phyloP scores from a whole-genome alignment of 23 tunicate genomes.

The Aplidium turbinatum region DNA sequence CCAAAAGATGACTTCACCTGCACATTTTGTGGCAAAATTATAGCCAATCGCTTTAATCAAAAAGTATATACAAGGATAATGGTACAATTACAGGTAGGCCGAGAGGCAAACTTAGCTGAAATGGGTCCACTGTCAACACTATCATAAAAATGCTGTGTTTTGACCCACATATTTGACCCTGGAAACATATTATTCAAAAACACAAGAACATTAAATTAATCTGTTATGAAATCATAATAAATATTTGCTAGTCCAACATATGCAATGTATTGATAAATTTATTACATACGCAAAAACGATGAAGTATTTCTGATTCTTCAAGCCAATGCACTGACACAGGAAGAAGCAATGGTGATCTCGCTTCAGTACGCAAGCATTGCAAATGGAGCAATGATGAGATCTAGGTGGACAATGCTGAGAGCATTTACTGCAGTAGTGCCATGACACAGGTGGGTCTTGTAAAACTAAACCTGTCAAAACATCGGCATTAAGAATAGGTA shows the following conservation, averaged over 20 bases:
- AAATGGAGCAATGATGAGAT: constrained; percentile 83
- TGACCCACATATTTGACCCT: background rate
- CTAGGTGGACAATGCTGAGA: constrained; percentile 88
- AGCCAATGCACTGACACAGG: constrained; percentile 69
- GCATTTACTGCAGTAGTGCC: constrained; percentile 62
- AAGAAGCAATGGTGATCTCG: constrained; percentile 94
- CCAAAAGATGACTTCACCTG: no score
- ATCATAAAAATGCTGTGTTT: no score
- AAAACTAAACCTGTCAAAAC: constrained; percentile 43
- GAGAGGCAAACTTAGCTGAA: no score
- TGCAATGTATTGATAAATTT: background rate
- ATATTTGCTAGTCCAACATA: no score
- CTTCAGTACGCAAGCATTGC: constrained; percentile 68
- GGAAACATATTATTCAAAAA: no score
- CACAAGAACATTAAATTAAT: no score
- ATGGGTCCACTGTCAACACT: no score
- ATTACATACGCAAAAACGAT: constrained; percentile 67
- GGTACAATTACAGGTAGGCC: no score
- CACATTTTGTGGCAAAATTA: no score
- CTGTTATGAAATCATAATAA: no score
- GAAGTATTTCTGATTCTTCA: constrained; percentile 70
- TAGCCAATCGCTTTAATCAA: no score
- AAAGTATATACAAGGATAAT: no score
- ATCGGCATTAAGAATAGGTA: background rate
- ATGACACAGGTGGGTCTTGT: constrained; percentile 66